A percentile compares a stretch with the other conserved stretches of the same genome.
These are phyloP conservation scores for Bradypus variegatus DNA, from an alignment of 2,797 vertebrate species.

Conservation along the genomic window DNA sequence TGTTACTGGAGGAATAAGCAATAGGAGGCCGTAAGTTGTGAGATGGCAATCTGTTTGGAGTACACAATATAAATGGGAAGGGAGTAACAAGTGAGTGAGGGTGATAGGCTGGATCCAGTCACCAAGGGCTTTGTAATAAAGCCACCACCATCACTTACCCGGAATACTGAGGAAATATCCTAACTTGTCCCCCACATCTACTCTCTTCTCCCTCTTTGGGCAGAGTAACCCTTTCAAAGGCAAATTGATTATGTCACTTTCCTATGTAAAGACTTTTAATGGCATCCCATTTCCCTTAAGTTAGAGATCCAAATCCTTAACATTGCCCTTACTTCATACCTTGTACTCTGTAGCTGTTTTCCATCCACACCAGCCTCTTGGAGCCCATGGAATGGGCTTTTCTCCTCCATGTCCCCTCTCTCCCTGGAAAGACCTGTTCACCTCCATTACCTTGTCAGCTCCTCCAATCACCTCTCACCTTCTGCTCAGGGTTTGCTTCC, in stretches of 20 bases:
- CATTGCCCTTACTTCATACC: background rate
- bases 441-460: too few relatives aligned
- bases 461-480: background rate
- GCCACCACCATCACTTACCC: too few relatives aligned
- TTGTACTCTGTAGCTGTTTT: background rate
- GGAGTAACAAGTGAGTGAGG: too few relatives aligned
- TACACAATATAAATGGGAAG: too few relatives aligned
- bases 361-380: too few relatives aligned
- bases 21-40: background rate
- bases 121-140: background rate
- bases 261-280: background rate
- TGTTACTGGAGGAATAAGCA: background rate
- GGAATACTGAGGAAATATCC: background rate
- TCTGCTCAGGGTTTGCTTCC: background rate
- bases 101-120: too few relatives aligned
- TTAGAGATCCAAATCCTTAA: background rate
- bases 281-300: background rate
- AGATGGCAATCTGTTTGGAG: background rate
- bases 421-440: background rate
- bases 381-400: too few relatives aligned
- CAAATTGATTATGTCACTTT: background rate
- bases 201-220: background rate
- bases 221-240: background rate
- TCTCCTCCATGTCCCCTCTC: background rate
- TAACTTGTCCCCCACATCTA: background rate